Conservation (phyloP, 2,797 vertebrate genomes). For the Rhyacichthys aspro region DNA sequence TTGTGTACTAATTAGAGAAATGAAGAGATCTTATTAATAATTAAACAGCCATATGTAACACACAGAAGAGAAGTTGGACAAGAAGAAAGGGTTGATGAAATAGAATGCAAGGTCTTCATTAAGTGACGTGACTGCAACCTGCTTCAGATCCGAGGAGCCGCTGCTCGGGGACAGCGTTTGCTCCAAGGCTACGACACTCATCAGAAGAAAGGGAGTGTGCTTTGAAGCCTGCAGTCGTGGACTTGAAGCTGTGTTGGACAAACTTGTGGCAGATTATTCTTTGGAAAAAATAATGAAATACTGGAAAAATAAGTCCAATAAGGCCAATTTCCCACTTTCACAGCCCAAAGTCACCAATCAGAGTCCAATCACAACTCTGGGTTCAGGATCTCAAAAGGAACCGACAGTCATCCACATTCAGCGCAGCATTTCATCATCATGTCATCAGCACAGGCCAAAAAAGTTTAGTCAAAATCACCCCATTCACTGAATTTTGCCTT, state of each 20-base stretch:
- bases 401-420: constrained; percentile 44
- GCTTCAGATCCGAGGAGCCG: constrained; percentile 47
- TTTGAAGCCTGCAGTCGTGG: constrained; percentile 58
- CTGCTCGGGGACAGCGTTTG: constrained; percentile 48
- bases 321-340: constrained; percentile 54
- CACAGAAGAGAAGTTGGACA: constrained; percentile 19
- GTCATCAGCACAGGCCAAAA: constrained; percentile 54
- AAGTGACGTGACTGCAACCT: constrained; percentile 65
- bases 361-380: constrained; percentile 56
- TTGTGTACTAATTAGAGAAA: constrained; percentile 57
- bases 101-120: constrained; percentile 76
- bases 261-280: constrained; percentile 57
- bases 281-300: constrained; percentile 25
- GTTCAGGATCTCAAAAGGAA: constrained; percentile 51
- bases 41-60: constrained; percentile 49
- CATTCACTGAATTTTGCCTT: no score
- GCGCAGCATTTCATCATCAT: constrained; percentile 59
- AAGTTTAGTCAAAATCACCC: no score
- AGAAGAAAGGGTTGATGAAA: constrained; percentile 76
- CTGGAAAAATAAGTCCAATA: constrained; percentile 35
- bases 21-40: constrained; percentile 60
- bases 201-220: constrained; percentile 40
- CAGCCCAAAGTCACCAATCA: constrained; percentile 65
- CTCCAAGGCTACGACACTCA: constrained; percentile 45
- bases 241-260: constrained; percentile 51